Evolutionary conservation across 2,888 invertebrate genomes (phyloP).

Genomic region (Hirtodrosophila histrioides): DNA sequence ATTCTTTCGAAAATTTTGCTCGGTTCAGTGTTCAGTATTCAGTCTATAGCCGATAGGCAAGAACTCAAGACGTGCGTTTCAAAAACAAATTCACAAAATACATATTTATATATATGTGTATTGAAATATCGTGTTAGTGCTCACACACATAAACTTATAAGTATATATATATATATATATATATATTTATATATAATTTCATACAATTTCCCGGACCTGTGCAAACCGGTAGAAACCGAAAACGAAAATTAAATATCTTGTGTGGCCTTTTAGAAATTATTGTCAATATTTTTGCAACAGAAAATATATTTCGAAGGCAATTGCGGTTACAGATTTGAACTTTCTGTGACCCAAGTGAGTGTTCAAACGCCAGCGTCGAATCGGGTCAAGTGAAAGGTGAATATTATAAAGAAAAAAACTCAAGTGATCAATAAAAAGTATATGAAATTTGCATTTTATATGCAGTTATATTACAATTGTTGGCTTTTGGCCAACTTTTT

Average conservation of each 20-base stretch:
- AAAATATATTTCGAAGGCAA: too few relatives aligned
- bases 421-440: constrained; percentile 6
- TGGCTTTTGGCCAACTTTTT: constrained; percentile 51
- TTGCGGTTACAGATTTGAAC: background rate
- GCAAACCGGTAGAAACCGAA: constrained; percentile 53
- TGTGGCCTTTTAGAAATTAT: constrained; percentile 39
- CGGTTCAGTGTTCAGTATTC: constrained; percentile 41
- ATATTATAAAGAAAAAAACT: constrained; percentile 11
- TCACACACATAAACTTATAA: too few relatives aligned
- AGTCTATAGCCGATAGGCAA: constrained; percentile 61
- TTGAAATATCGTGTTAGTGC: constrained; percentile 22
- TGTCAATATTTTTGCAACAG: constrained; percentile 35
- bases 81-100: constrained; percentile 24
- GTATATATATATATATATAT: constrained; percentile 5
- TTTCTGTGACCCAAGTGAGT: constrained; percentile 4
- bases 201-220: constrained; percentile 47
- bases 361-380: background rate
- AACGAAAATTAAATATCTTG: constrained; percentile 18
- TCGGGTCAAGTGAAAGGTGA: constrained; percentile 52
- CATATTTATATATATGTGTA: constrained; percentile 24
- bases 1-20: constrained; percentile 39
- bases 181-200: constrained; percentile 19
- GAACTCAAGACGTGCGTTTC: constrained; percentile 66
- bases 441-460: constrained; percentile 2
- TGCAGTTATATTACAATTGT: constrained; percentile 17